Evolutionary conservation across 2,113 vertebrate species (phyloP).

Genomic region (Erpornis zantholeuca): DNA sequence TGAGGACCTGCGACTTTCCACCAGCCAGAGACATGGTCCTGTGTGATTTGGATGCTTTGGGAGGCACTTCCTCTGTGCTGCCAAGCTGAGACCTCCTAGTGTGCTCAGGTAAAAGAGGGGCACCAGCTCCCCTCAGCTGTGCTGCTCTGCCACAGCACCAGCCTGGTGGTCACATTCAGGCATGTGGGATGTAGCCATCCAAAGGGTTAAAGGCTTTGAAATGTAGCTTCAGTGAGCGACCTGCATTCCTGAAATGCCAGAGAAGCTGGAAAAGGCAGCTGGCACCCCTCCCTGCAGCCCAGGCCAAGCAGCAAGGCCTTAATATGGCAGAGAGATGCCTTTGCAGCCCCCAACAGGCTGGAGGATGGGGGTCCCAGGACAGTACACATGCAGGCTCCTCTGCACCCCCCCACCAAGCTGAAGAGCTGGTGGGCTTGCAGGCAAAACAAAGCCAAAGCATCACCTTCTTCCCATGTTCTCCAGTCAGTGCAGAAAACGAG

Average conservation of each 20-base stretch:
- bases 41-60: neutral
- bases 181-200: neutral
- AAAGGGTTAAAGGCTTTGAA: constrained; percentile 29
- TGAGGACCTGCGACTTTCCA: fast-evolving
- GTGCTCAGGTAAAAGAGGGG: neutral
- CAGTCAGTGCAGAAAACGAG: neutral
- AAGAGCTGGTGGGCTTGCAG: neutral
- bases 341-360: neutral
- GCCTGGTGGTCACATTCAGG: neutral
- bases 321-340: neutral
- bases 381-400: neutral
- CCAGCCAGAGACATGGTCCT: neutral
- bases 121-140: neutral
- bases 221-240: neutral
- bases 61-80: neutral
- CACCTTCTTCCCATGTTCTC: neutral
- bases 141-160: neutral
- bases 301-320: neutral
- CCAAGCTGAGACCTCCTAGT: neutral
- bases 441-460: neutral
- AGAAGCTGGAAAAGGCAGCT: constrained; percentile 31
- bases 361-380: neutral
- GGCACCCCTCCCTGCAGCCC: neutral
- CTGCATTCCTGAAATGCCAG: constrained; percentile 45
- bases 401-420: fast-evolving